Base-by-base conservation (phyloP, 2,797 vertebrate species). In the Neopelma chrysocephalum region DNA sequence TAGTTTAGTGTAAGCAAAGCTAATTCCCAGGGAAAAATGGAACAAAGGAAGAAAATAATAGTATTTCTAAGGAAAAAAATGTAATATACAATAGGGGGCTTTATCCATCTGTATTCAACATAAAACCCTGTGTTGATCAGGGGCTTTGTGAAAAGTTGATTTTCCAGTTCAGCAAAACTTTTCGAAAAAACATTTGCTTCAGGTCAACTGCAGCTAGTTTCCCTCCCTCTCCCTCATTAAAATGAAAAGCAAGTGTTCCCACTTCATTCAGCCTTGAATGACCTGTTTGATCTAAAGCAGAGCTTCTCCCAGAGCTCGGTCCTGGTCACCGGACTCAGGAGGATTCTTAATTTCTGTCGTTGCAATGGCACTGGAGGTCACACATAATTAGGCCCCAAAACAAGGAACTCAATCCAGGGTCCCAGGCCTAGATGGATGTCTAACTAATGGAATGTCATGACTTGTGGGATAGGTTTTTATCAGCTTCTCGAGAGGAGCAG, bases 101-200 rank as follows among this genome's bases (percentile, higher is more conserved):
- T 93, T 94, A 84, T 93, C 77, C 64, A 79, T 81, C 70, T 68
- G 32, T 76, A 87, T 93, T 91, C 90, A 84, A 62, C 51, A 40
- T 77, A 53, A 92, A 94, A 77, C 68, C 32, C 78, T 77, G 53
- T 91, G 92, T 89, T 96, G 92, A 96, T 96, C 64, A 89, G 53
- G 48, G 64, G 53, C 78, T 89, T 96, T 94, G 90, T 90, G 90
- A 91, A 95, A 94, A 96, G 91, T 90, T 95, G 95, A 95, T 96
- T 95, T 95, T 95, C 95, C 94, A 96, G 94, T 96, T 96, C 89
- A 96, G 75, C 92, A 94, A 93, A 93, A 95, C 71, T 94, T 95
- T 82, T 17, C 80, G 89, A 89, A 79, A 93, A 94, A 89, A 72
- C 51, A 60, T 79, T 90, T 89, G 43, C 71, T 95, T 90, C 80